Evolutionary conservation across 2,113 vertebrate genomes (phyloP), one percentile per base, ranked within the genome.

Genomic region (Sander lucioperca): DNA sequence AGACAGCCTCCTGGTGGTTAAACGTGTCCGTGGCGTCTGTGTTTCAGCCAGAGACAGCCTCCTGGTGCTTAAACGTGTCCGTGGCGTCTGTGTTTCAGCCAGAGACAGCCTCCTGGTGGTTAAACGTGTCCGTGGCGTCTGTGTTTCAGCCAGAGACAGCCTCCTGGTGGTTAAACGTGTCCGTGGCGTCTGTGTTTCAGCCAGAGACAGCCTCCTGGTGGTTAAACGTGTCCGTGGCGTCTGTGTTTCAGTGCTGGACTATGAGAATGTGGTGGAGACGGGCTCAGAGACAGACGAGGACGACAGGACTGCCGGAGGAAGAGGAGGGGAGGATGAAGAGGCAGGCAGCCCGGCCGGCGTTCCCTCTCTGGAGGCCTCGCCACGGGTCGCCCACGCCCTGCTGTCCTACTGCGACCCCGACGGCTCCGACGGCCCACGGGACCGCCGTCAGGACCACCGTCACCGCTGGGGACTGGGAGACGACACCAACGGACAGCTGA

Each of bases 201-300:
- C 1, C 30, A 30, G 30, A 30, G 30, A 30, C 30, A 30, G 30
- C 30, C 30, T 33, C 33, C 33, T 33, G 33, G 1, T 33, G 5
- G 33, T 1, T 33, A 33, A 6, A 5, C 33, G 33, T 33, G 33
- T 33, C 33, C 1, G 30, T 30, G 30, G 3, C 30, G 30, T 80
- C 61, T 84, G 59, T 57, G 18, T 91, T 83, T 27, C 95, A 99
- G 98, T 98, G 92, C 89, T 98, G 93, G 98, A 96, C 93, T 99
- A 97, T 95, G 98, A 98, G 91, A 96, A 95, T 62, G 96, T 97
- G 95, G 94, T 97, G 94, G 98, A 98, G 88, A 96, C 97, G 30
- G 96, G 96, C 85, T 98, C 97, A 6, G 98, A 98, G 92, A 97
- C 96, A 6, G 97, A 98, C 69, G 98, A 99, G 81, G 98, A 99